Conservation (phyloP, 2,113 vertebrate genomes). For the Sapayoa aenigma region DNA sequence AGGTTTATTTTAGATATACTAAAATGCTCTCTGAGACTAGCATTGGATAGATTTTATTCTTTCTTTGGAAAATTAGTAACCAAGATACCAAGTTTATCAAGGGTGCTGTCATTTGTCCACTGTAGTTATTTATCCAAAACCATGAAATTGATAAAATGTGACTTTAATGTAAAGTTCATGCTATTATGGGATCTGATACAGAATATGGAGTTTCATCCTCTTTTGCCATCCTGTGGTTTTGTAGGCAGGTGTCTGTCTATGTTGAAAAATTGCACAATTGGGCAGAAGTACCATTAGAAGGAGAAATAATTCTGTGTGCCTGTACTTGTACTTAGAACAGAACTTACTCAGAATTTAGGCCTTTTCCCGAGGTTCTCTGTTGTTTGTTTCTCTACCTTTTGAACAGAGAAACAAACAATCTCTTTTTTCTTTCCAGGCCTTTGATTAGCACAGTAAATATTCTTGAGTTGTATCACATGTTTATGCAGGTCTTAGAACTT, state of each 20-base stretch:
- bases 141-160: neutral
- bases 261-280: neutral
- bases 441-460: neutral
- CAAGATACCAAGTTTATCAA: neutral
- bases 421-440: neutral
- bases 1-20: neutral
- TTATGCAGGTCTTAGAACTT: neutral
- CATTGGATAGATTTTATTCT: neutral
- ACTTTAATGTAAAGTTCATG: neutral
- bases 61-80: neutral
- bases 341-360: neutral
- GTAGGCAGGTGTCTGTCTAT: neutral
- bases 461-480: neutral
- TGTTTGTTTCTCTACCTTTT: neutral
- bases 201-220: neutral
- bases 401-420: neutral
- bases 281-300: neutral
- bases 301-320: neutral
- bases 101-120: neutral
- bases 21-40: neutral
- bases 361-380: neutral
- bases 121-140: neutral
- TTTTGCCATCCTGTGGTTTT: neutral
- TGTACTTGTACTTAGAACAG: neutral
- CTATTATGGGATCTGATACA: neutral